Conservation (phyloP, 2,797 vertebrate species). For the Trichosurus vulpecula region DNA sequence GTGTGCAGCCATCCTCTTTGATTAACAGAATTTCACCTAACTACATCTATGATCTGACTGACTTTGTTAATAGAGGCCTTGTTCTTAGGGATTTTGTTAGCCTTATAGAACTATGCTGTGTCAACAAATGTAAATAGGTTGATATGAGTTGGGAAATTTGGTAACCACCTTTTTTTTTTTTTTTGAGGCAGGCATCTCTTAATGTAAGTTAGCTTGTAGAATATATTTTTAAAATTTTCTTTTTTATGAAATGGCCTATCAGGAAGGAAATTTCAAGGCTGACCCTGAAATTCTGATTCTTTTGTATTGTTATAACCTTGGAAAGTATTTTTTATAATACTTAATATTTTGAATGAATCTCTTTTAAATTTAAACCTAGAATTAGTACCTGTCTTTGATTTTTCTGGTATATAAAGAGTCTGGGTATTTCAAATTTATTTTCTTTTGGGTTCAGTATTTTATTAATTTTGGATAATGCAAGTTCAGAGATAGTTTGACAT, state of each 20-base stretch:
- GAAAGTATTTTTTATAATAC: slow-evolving; percentile 27
- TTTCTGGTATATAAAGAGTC: background rate
- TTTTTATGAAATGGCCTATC: slow-evolving; percentile 11
- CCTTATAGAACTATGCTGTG: background rate
- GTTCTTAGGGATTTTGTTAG: slow-evolving; percentile 23
- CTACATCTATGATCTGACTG: background rate
- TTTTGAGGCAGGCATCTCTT: background rate
- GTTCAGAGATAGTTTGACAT: background rate
- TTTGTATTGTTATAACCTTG: slow-evolving; percentile 4
- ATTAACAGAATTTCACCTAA: background rate
- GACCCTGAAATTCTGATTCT: background rate
- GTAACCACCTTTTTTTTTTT: background rate
- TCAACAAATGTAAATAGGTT: slow-evolving; percentile 25
- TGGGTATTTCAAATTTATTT: background rate
- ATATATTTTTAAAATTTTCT: background rate
- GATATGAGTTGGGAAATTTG: slow-evolving; percentile 41
- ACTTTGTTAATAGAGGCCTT: slow-evolving; percentile 12
- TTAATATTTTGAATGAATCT: background rate
- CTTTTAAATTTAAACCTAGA: background rate
- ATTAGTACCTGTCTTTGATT: background rate
- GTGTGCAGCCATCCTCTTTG: background rate
- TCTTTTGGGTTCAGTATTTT: background rate
- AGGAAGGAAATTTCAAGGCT: slow-evolving; percentile 19
- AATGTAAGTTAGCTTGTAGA: background rate
- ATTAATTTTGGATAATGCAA: background rate